Conservation (phyloP, 2,797 vertebrate genomes). For the Pangasius mekongensis region DNA sequence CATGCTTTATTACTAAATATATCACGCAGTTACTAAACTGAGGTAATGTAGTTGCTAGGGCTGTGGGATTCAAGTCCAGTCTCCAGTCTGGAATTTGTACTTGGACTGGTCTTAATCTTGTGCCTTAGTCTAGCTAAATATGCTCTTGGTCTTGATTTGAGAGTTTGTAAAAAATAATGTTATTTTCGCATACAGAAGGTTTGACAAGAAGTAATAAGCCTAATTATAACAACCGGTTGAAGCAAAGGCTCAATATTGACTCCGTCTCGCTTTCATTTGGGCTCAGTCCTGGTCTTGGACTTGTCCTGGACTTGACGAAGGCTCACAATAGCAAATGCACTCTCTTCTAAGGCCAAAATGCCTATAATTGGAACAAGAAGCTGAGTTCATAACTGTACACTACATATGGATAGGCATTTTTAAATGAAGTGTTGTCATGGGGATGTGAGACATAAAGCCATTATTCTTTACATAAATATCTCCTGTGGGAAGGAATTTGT, state of each 20-base stretch:
- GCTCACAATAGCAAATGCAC: too few species aligned
- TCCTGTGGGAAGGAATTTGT: neutral
- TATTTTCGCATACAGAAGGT: neutral
- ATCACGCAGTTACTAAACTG: neutral
- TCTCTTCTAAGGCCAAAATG: too few species aligned
- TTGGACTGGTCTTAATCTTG: neutral
- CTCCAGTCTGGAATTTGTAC: neutral
- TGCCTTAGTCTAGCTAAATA: neutral
- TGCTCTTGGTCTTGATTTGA: neutral
- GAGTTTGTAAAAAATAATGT: neutral
- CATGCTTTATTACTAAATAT: neutral
- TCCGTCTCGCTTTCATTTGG: too few species aligned
- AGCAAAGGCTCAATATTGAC: neutral
- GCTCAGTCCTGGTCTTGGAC: neutral
- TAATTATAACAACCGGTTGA: neutral
- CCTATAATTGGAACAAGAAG: neutral
- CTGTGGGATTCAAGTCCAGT: neutral
- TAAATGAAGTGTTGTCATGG: neutral
- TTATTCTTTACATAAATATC: neutral
- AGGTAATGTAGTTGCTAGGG: neutral
- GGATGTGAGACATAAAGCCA: neutral
- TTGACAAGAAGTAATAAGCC: neutral
- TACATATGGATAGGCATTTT: slow-evolving; percentile 3
- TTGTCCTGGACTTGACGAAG: neutral
- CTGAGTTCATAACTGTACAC: neutral